Conservation (phyloP, 2,797 vertebrate species). For the Halcyon smyrnensis region DNA sequence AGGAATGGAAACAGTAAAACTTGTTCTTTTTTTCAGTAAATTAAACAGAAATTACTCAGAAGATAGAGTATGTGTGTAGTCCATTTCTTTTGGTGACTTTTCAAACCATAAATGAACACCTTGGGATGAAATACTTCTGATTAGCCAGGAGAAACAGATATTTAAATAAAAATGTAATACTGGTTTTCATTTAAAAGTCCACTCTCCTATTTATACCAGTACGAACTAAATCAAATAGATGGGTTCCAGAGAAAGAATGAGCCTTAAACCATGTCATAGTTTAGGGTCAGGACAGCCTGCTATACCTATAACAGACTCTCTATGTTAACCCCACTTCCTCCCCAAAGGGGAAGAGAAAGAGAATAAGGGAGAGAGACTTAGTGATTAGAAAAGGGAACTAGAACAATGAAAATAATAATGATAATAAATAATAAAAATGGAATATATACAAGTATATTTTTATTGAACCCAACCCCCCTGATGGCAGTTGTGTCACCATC, state of each 20-base stretch:
- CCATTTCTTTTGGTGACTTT: not conserved
- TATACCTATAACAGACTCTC: too few relatives aligned
- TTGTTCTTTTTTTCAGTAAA: not conserved
- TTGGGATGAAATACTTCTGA: not conserved
- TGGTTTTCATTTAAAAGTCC: not conserved
- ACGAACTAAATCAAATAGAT: not conserved
- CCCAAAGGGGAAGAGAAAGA: too few relatives aligned
- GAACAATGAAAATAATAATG: too few relatives aligned
- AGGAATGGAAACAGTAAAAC: slow-evolving; percentile 17
- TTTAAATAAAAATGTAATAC: not conserved
- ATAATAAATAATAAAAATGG: too few relatives aligned
- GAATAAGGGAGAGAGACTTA: too few relatives aligned
- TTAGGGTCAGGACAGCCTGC: too few relatives aligned
- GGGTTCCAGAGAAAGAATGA: not conserved
- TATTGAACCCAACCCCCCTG: too few relatives aligned
- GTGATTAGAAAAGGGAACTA: too few relatives aligned
- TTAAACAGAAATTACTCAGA: slow-evolving; percentile 26
- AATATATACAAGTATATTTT: too few relatives aligned
- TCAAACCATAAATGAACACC: not conserved
- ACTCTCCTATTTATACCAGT: not conserved
- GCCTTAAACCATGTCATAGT: not conserved
- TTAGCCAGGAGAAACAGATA: not conserved
- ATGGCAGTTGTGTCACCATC: too few relatives aligned
- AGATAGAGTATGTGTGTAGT: not conserved
- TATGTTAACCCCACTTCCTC: too few relatives aligned